phyloP scores from a whole-genome alignment of 2,888 invertebrate genomes.

The Petrophora chlorosata region DNA sequence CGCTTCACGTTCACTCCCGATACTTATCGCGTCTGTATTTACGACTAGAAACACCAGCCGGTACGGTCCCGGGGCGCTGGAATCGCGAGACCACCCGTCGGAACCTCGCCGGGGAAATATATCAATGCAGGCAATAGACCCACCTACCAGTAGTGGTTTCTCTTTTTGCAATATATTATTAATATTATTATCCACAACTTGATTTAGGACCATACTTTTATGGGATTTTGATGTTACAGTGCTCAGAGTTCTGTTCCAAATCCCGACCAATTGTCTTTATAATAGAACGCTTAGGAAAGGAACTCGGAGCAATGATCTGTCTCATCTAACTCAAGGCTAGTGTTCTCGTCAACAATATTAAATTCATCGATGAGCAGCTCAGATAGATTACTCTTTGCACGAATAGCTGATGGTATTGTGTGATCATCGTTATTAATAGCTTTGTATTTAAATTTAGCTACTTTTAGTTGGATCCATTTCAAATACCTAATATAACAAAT shows the following conservation, averaged over 20 bases:
- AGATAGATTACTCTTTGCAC: neutral
- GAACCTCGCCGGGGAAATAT: constrained; percentile 39
- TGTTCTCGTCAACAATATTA: neutral
- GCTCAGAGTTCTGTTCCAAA: too few species aligned
- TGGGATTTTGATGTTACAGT: too few species aligned
- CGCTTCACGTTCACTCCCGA: constrained; percentile 56
- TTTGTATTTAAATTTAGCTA: neutral
- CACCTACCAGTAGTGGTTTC: constrained; percentile 37
- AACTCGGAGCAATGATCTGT: neutral
- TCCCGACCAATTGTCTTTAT: too few species aligned
- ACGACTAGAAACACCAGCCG: constrained; percentile 72
- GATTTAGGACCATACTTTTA: too few species aligned
- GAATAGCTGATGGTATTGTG: constrained; percentile 5
- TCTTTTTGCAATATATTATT: neutral
- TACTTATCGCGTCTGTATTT: constrained; percentile 79
- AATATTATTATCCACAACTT: neutral
- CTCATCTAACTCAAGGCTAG: too few species aligned
- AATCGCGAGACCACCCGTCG: constrained; percentile 64
- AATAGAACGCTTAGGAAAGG: too few species aligned
- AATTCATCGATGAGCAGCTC: neutral
- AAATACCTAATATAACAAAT: constrained; percentile 8
- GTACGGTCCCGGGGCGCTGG: constrained; percentile 54
- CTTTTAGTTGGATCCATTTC: neutral
- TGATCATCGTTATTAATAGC: constrained; percentile 23
- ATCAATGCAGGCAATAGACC: constrained; percentile 44